phyloP scores from a whole-genome alignment of 2,113 vertebrate genomes.

The Elanoides forficatus region DNA sequence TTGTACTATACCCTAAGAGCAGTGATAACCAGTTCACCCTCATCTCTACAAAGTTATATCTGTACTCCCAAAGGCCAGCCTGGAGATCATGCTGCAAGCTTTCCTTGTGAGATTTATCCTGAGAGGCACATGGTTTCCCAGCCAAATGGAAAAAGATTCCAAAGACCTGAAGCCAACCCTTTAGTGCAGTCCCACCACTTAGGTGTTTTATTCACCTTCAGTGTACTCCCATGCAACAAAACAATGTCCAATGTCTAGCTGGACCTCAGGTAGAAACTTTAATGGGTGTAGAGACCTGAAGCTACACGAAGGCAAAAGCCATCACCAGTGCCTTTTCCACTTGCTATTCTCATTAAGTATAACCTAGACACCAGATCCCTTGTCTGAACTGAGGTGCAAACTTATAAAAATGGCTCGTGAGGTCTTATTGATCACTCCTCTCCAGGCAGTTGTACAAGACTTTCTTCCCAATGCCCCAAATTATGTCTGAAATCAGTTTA shows the following conservation, averaged over 20 bases:
- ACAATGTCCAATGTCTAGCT: accelerated
- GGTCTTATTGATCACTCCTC: neutral
- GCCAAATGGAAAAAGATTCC: neutral
- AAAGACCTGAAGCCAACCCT: neutral
- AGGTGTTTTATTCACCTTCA: neutral
- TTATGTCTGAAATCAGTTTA: conserved; percentile 70
- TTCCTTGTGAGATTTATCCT: neutral
- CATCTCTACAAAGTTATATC: conserved; percentile 1
- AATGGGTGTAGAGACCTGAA: neutral
- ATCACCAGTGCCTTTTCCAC: neutral
- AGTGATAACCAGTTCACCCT: neutral
- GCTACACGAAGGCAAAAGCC: neutral
- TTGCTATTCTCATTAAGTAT: neutral
- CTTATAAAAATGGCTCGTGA: neutral
- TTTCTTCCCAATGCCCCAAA: conserved; percentile 52
- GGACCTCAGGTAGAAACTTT: neutral
- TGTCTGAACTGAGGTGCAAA: neutral
- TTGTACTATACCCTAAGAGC: neutral
- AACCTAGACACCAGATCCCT: neutral
- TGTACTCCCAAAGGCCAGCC: neutral
- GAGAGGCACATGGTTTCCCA: neutral
- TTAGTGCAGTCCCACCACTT: neutral
- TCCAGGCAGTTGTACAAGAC: neutral
- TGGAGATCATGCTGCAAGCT: neutral
- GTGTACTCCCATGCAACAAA: neutral